Conservation (phyloP, 23 tunicate genomes). For the Phallusia fumigata region DNA sequence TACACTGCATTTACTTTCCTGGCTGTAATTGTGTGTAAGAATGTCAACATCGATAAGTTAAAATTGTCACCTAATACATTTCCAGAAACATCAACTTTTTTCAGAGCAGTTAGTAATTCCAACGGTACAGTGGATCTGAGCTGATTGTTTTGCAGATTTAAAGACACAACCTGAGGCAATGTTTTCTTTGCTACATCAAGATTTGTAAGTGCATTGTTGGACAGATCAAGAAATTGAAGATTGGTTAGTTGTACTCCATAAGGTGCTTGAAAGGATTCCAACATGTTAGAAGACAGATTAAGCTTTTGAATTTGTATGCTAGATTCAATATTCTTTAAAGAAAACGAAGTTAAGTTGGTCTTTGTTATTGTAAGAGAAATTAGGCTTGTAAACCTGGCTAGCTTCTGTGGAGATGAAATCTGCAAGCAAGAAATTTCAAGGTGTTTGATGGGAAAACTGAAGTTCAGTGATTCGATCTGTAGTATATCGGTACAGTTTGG, state of each 20-base stretch:
- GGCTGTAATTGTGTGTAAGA: neutral
- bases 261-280: neutral
- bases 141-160: conserved; percentile 22
- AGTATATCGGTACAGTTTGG: neutral
- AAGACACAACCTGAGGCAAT: neutral
- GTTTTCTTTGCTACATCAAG: neutral
- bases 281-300: conserved; percentile 25
- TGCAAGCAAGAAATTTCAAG: neutral
- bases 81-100: neutral
- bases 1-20: neutral
- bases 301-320: neutral
- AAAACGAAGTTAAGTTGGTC: conserved; percentile 12
- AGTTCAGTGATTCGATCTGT: neutral
- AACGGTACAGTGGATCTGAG: conserved; percentile 2
- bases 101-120: neutral
- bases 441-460: neutral
- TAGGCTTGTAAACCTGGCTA: neutral
- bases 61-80: neutral
- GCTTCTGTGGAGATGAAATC: neutral
- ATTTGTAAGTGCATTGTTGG: conserved; percentile 21
- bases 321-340: neutral
- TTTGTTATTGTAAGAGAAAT: conserved; percentile 1
- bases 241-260: neutral
- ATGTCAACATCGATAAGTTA: neutral
- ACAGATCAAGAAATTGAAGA: conserved; percentile 20